These are phyloP conservation scores for Sebastes schlegelii DNA, from an alignment of 2,113 vertebrate species.

Conservation along the genomic window DNA sequence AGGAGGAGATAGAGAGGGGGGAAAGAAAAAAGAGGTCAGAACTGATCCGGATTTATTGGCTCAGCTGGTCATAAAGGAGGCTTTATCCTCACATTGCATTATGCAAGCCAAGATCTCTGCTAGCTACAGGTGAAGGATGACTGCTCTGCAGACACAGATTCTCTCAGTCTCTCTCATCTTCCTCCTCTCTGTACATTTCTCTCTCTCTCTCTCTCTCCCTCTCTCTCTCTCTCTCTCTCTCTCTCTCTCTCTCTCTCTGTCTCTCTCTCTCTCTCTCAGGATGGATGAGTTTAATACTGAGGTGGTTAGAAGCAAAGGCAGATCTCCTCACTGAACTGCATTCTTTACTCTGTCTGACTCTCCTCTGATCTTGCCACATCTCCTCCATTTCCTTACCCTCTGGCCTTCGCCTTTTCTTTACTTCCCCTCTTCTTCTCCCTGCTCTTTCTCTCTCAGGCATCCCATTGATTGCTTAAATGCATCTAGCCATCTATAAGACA, in stretches of 20 bases:
- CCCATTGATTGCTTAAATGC: slow-evolving; percentile 23
- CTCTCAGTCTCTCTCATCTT: slow-evolving; percentile 28
- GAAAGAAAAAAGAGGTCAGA: slow-evolving; percentile 47
- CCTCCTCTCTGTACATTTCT: slow-evolving; percentile 21
- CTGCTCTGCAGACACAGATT: slow-evolving; percentile 50
- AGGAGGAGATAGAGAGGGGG: not conserved
- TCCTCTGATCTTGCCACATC: slow-evolving; percentile 19
- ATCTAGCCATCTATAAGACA: slow-evolving; percentile 19
- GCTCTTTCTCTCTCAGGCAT: not conserved
- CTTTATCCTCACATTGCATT: slow-evolving; percentile 72
- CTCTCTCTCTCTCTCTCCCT: slow-evolving; percentile 35
- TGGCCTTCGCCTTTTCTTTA: slow-evolving; percentile 14
- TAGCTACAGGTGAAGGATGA: slow-evolving; percentile 77
- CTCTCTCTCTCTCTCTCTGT: slow-evolving; percentile 35
- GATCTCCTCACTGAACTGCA: slow-evolving; percentile 41
- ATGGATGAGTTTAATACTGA: slow-evolving; percentile 82
- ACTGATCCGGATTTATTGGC: slow-evolving; percentile 73
- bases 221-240: slow-evolving; percentile 26
- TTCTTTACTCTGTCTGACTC: slow-evolving; percentile 53
- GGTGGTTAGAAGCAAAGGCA: slow-evolving; percentile 58
- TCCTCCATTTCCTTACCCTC: not conserved
- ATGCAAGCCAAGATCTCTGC: slow-evolving; percentile 67
- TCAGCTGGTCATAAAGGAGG: slow-evolving; percentile 73
- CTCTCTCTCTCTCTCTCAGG: slow-evolving; percentile 42
- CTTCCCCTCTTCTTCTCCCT: not conserved